These are phyloP conservation scores for Andrena praecox DNA, from an alignment of 2,888 invertebrate species.

Conservation along the genomic window DNA sequence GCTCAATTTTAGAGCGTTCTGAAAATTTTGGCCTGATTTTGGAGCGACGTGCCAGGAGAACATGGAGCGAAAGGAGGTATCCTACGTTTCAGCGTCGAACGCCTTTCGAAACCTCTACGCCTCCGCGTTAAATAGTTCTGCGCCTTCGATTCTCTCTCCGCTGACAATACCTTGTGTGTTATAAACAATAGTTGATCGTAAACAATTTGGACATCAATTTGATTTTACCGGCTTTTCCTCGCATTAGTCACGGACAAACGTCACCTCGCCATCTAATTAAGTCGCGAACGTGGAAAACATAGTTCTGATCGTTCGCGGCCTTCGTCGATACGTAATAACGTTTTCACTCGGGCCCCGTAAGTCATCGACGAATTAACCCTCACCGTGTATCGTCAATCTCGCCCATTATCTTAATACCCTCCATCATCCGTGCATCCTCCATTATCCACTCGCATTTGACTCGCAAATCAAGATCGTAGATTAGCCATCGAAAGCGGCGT, in stretches of 20 bases:
- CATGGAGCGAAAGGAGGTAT: no score
- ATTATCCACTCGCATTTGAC: conserved; percentile 28
- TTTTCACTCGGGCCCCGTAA: conserved; percentile 32
- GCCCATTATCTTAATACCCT: conserved; percentile 34
- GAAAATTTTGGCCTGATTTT: no score
- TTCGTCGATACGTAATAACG: conserved; percentile 28
- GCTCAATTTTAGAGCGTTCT: no score
- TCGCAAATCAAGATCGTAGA: conserved; percentile 23
- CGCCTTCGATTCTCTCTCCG: no score
- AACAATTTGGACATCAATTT: no score
- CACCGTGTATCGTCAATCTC: conserved; percentile 32
- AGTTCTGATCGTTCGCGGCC: conserved; percentile 10
- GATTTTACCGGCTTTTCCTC: not conserved
- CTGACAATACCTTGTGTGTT: no score
- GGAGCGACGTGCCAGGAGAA: no score
- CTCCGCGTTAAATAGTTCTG: no score
- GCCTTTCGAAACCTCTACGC: no score
- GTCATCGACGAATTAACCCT: conserved; percentile 36
- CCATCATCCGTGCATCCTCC: conserved; percentile 31
- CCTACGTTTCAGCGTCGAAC: no score
- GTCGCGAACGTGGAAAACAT: conserved; percentile 12
- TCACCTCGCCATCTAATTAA: conserved; percentile 19
- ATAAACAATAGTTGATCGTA: no score
- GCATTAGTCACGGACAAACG: not conserved
- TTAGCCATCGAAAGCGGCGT: conserved; percentile 31